Conservation (phyloP, 2,888 invertebrate species). For the Eudemis profundana region DNA sequence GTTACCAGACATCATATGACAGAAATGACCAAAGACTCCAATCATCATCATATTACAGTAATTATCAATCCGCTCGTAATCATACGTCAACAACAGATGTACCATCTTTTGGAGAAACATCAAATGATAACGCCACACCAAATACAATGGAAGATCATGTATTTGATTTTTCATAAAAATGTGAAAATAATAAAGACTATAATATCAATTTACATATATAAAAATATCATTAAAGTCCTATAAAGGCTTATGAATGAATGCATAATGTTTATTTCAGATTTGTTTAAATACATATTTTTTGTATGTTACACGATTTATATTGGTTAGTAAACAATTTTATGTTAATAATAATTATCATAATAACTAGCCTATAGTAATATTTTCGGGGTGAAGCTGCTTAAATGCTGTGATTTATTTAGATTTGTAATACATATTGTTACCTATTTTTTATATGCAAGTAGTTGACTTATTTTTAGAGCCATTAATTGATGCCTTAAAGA, state of each 20-base stretch:
- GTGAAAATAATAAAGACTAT: slow-evolving; percentile 4
- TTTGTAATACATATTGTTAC: slow-evolving; percentile 5
- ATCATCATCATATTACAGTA: slow-evolving; percentile 6
- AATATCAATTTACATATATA: slow-evolving; percentile 1
- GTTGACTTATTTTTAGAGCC: too few species aligned
- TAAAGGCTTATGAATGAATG: neutral
- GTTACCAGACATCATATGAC: slow-evolving; percentile 7
- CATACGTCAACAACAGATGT: slow-evolving; percentile 7
- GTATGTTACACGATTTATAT: too few species aligned
- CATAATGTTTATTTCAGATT: too few species aligned
- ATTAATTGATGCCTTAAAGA: too few species aligned
- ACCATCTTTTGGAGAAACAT: slow-evolving; percentile 4
- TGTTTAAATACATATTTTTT: too few species aligned
- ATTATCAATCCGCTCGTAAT: slow-evolving; percentile 6
- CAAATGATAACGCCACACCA: neutral
- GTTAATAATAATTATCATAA: too few species aligned
- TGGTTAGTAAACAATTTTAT: too few species aligned
- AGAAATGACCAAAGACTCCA: slow-evolving; percentile 4
- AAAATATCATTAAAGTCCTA: slow-evolving; percentile 1
- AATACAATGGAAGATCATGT: slow-evolving; percentile 1
- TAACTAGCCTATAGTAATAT: too few species aligned
- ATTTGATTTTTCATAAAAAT: slow-evolving; percentile 8
- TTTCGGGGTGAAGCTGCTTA: too few species aligned
- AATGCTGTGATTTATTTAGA: slow-evolving; percentile 2
- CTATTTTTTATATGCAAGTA: slow-evolving; percentile 4